Conservation (phyloP, 2,113 vertebrate genomes). For the Sphaerodactylus townsendi region DNA sequence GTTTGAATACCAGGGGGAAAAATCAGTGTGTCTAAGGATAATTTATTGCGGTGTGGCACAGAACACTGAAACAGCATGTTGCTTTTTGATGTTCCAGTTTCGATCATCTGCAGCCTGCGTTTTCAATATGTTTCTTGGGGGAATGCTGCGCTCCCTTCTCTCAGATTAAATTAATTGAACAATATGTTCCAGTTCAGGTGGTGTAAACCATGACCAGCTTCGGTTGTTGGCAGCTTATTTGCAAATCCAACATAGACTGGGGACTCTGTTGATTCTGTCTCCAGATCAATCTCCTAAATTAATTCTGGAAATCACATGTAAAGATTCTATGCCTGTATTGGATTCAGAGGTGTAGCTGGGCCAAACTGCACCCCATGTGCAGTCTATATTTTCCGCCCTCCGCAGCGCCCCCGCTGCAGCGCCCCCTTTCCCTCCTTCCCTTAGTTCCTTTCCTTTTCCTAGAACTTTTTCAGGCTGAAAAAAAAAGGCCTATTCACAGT, state of each 20-base stretch:
- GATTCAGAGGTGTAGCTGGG: too few species aligned
- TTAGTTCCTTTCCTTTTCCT: too few species aligned
- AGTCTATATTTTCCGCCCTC: too few species aligned
- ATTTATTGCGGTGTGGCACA: conserved; percentile 18
- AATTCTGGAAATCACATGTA: too few species aligned
- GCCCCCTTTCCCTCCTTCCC: too few species aligned
- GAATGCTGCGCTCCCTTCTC: not conserved
- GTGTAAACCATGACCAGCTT: not conserved
- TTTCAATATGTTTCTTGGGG: conserved; percentile 20
- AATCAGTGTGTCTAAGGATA: not conserved
- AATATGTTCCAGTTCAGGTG: conserved; percentile 28
- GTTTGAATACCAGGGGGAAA: not conserved
- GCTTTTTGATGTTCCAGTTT: conserved; percentile 5
- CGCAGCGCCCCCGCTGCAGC: too few species aligned
- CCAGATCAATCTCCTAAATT: too few species aligned
- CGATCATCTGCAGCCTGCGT: conserved; percentile 14
- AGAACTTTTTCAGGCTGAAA: too few species aligned
- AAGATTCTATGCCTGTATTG: too few species aligned
- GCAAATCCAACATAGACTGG: not conserved
- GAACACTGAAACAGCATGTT: conserved; percentile 13
- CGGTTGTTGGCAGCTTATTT: not conserved
- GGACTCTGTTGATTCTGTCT: not conserved
- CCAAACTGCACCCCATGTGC: too few species aligned
- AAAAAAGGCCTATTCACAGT: too few species aligned
- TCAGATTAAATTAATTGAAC: conserved; percentile 30